phyloP scores from a whole-genome alignment of 92 coral and sea anemone species.

The Palythoa grandis region DNA sequence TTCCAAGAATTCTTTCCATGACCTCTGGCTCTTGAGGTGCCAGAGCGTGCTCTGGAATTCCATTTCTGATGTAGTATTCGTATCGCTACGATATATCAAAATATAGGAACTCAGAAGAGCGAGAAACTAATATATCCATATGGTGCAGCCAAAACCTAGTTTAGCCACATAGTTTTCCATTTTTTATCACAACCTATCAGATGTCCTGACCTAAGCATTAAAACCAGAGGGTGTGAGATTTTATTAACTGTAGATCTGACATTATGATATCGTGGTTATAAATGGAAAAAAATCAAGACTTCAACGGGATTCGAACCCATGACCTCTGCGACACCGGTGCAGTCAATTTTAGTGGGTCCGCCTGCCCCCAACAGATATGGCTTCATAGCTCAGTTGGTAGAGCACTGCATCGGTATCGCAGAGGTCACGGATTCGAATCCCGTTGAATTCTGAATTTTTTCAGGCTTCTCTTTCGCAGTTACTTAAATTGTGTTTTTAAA shows the following conservation, averaged over 20 bases:
- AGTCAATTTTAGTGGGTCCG: too few relatives aligned
- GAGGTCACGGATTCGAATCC: too few relatives aligned
- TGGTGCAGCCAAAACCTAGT: too few relatives aligned
- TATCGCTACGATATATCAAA: slow-evolving; percentile 71
- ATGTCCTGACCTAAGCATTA: neutral
- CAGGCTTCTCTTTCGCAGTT: too few relatives aligned
- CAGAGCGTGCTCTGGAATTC: slow-evolving; percentile 79
- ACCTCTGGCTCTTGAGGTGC: slow-evolving; percentile 85
- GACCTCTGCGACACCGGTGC: neutral
- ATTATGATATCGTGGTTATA: too few relatives aligned
- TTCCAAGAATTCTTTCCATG: slow-evolving; percentile 87
- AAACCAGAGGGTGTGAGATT: neutral
- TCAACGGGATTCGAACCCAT: neutral
- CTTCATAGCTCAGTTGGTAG: too few relatives aligned
- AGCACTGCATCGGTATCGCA: too few relatives aligned
- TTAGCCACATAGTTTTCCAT: neutral
- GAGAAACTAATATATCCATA: neutral
- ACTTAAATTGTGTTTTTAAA: too few relatives aligned
- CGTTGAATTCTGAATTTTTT: too few relatives aligned
- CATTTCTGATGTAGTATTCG: slow-evolving; percentile 86
- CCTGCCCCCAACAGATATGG: too few relatives aligned
- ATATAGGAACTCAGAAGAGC: neutral
- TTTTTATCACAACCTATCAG: neutral
- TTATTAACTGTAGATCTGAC: neutral
- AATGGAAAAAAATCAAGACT: too few relatives aligned